Conservation (phyloP, 2,113 vertebrate species). For the Lota lota region DNA sequence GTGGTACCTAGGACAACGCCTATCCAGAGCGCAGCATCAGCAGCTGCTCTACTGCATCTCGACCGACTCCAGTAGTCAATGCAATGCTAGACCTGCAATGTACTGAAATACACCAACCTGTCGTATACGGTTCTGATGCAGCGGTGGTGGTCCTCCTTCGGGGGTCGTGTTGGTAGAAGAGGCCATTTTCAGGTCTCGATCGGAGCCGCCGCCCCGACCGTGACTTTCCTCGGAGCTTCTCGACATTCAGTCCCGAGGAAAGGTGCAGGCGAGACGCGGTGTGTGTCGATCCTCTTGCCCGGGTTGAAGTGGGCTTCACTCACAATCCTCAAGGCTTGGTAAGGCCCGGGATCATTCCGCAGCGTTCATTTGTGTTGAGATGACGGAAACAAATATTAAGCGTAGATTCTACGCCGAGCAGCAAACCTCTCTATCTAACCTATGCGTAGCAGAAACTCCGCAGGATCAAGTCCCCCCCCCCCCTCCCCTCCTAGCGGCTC, state of each 20-base stretch:
- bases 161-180: slow-evolving; percentile 69
- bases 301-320: slow-evolving; percentile 34
- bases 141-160: slow-evolving; percentile 65
- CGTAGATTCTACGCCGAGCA: not conserved
- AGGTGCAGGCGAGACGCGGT: slow-evolving; percentile 27
- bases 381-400: not conserved
- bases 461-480: slow-evolving; percentile 47
- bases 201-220: slow-evolving; percentile 70
- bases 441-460: slow-evolving; percentile 35
- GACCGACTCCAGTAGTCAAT: slow-evolving; percentile 34
- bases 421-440: not conserved
- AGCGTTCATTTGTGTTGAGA: slow-evolving; percentile 2
- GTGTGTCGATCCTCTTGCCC: slow-evolving; percentile 25
- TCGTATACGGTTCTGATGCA: slow-evolving; percentile 72
- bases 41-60: slow-evolving; percentile 27
- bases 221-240: slow-evolving; percentile 62
- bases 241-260: slow-evolving; percentile 58
- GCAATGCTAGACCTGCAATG: slow-evolving; percentile 19
- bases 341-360: slow-evolving; percentile 46
- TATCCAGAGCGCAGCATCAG: slow-evolving; percentile 31
- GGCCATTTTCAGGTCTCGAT: slow-evolving; percentile 67
- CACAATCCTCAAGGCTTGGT: slow-evolving; percentile 41
- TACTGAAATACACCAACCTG: slow-evolving; percentile 68
- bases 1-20: slow-evolving; percentile 62
- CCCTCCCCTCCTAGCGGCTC: slow-evolving; percentile 12